Percentiles rank a stretch among this genome's conserved stretches.
These are phyloP conservation scores for Neofelis nebulosa DNA, from an alignment of 2,113 vertebrate genomes.

Conservation along the genomic window DNA sequence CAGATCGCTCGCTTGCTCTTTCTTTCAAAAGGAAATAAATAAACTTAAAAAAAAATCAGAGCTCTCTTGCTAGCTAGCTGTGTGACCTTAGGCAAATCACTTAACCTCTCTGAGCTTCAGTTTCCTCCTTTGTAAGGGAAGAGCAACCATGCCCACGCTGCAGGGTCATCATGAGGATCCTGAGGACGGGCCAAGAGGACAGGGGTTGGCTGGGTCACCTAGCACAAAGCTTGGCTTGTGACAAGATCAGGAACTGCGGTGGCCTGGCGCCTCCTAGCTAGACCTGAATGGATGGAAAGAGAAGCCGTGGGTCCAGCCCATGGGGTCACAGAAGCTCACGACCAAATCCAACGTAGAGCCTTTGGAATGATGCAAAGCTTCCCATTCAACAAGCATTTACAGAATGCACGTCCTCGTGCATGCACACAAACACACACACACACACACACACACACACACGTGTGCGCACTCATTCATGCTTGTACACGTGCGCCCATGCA, in stretches of 20 bases:
- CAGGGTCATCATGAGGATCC: rapidly evolving
- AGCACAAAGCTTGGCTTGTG: neutral
- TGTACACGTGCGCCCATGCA: neutral
- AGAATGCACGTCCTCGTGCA: rapidly evolving
- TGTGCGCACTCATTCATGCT: no score
- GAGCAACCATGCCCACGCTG: rapidly evolving
- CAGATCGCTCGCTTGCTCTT: no score
- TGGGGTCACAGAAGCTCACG: neutral
- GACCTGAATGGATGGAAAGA: rapidly evolving
- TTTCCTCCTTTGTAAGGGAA: neutral
- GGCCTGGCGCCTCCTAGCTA: rapidly evolving
- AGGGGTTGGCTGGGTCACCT: rapidly evolving
- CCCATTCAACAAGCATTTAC: rapidly evolving
- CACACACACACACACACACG: no score
- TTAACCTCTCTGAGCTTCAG: neutral
- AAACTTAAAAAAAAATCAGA: no score
- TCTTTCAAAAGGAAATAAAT: no score
- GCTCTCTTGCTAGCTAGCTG: neutral
- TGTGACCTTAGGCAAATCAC: neutral
- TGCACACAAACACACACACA: rapidly evolving
- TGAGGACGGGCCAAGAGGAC: rapidly evolving
- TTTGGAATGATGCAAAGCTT: no score
- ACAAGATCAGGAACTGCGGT: neutral
- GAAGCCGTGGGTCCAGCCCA: rapidly evolving
- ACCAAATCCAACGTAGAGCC: neutral